Base-by-base conservation (phyloP, 1,140 invertebrate genomes). In the Amphibalanus amphitrite region DNA sequence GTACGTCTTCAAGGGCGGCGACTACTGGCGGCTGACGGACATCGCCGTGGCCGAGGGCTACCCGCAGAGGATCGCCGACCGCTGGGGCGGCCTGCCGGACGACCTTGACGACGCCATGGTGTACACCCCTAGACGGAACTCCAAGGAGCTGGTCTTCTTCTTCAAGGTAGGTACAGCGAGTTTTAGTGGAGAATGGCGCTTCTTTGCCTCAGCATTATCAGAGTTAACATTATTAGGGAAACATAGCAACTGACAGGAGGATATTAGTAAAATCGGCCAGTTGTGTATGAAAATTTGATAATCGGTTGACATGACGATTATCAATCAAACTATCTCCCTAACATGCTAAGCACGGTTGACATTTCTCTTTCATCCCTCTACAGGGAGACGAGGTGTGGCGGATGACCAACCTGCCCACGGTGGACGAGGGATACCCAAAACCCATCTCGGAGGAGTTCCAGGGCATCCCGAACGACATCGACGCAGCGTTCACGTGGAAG, bases 401-500 rank as follows among this genome's bases (percentile, higher is more conserved):
- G 75, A 96, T 90, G 77, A 86, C 89, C 38, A 90, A 91, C 67
- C 88, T 87, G 75, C 86, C 85, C 75, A 87, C 85, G 75, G 85
- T 92, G 82, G 91, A 95, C 76, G 87, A 88, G 1, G 87, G 88
- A 15, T 97, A 96, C 79, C 95, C 93, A 0, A 94, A 95, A 77
- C 85, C 89, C 75, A 95, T 97, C 70, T 89, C 86, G 72, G 89
- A 92, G 78, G 93, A 85, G 23, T 98, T 97, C 79, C 88, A 87
- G 20, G 95, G 95, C 17, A 91, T 97, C 72, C 94, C 95, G 0
- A 87, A 93, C 78, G 89, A 95, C 79, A 79, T 97, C 47, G 93
- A 97, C 77, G 91, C 93, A 6, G 92, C 90, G 0, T 87, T 95
- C 77, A 92, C 96, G 0, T 97, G 94, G 94, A 90, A 91, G 69